These are phyloP conservation scores for Eugnorisma glareosa DNA, from an alignment of 2,888 invertebrate species.

Conservation along the genomic window DNA sequence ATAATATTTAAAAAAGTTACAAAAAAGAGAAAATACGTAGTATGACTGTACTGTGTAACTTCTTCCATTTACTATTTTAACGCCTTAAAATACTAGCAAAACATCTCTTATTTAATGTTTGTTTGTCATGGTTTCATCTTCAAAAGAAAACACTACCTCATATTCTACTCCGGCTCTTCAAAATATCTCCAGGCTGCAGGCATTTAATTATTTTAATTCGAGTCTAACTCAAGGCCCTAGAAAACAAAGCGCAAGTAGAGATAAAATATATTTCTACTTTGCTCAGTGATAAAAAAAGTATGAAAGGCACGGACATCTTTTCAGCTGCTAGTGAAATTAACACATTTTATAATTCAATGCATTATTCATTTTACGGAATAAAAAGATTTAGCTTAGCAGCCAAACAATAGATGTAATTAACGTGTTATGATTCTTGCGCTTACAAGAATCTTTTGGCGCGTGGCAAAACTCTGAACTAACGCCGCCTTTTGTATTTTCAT, in stretches of 20 bases:
- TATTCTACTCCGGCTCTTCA: neutral
- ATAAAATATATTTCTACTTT: neutral
- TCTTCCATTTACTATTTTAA: neutral
- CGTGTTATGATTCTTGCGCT: too few species aligned
- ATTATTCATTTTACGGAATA: constrained; percentile 17
- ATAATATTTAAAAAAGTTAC: too few species aligned
- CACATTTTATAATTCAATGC: neutral
- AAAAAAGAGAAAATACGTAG: too few species aligned
- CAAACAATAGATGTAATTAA: neutral
- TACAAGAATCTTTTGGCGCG: too few species aligned
- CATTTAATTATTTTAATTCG: neutral
- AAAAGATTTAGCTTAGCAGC: neutral
- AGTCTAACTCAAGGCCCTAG: neutral
- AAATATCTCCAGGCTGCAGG: neutral
- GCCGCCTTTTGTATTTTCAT: too few species aligned
- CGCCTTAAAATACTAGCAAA: neutral
- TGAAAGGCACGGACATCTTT: neutral
- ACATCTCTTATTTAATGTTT: neutral
- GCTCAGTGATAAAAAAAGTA: constrained; percentile 3
- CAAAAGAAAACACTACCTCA: neutral
- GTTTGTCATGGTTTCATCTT: neutral
- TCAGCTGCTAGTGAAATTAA: constrained; percentile 6
- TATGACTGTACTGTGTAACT: too few species aligned
- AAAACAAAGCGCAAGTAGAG: neutral
- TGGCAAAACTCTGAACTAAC: too few species aligned